Percentiles rank a stretch among this genome's conserved stretches.
Evolutionary conservation across 2,797 vertebrate species (phyloP).

Genomic region (Allenopithecus nigroviridis): DNA sequence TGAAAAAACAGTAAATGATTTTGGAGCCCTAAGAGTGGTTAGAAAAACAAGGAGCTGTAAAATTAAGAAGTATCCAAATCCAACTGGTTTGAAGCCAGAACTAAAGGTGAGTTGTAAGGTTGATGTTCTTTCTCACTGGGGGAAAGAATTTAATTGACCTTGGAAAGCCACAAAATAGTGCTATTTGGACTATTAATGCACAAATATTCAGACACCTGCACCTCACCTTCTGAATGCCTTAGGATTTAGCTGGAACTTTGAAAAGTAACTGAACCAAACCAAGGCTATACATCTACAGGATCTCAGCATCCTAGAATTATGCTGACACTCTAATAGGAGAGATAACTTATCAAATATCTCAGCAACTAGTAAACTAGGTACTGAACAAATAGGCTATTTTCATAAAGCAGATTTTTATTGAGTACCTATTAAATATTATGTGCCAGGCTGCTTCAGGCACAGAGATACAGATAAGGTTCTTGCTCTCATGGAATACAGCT

Average conservation of each 20-base stretch:
- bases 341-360: background rate
- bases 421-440: background rate
- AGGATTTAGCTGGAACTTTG: slow-evolving; percentile 23
- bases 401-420: background rate
- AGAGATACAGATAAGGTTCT: background rate
- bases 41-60: background rate
- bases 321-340: background rate
- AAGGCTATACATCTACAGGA: background rate
- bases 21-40: background rate
- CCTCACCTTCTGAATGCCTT: background rate
- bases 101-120: background rate
- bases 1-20: background rate
- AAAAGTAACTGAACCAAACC: background rate
- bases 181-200: background rate
- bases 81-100: background rate
- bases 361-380: background rate
- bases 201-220: background rate
- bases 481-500: background rate
- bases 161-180: background rate
- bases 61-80: background rate
- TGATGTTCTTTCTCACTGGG: background rate
- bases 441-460: background rate
- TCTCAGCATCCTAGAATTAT: background rate
- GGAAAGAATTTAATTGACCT: background rate
- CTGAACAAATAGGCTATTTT: background rate